Base-by-base conservation (phyloP, 2,888 invertebrate genomes). In the Microctonus hyperodae region DNA sequence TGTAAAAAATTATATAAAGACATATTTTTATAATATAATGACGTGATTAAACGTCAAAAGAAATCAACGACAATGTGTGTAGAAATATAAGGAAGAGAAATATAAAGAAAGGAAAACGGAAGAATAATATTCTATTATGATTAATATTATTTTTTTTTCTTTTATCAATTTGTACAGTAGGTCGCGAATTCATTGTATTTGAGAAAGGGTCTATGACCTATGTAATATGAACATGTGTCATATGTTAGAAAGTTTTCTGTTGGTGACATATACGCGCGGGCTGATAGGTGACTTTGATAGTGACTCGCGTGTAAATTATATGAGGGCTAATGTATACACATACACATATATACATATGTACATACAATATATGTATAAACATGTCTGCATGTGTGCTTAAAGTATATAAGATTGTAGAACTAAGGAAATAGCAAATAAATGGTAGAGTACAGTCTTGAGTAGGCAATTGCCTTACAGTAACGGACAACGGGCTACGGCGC, bases 121-220 rank as follows among this genome's bases (percentile, higher is more conserved):
- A n/a, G n/a, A n/a, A n/a, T n/a, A n/a, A n/a, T n/a, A n/a, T n/a
- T n/a, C n/a, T n/a, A 22, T 35, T 13, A 22, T 23, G 22, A 58
- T 35, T 22, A 7, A 40, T n/a, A 23, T 37, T 58, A 22, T 13
- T 23, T 37, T 37, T 57, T 22, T 40, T 40, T 37, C 4, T 7
- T 25, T 11, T 22, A 16, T 55, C 37, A 37, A 4, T 44, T 44
- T 44, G 5, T 35, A 33, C 56, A 65, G 40, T 61, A 44, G 62
- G 58, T 63, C 62, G 58, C n/a, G 23, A 62, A 57, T 62, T 67
- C 50, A 62, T 57, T 67, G 62, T 44, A 57, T 62, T 58, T 65
- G 37, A 37, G 50, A 5, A 59, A 53, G 58, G 59, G 22, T 56
- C 48, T 53, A 16, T 13, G 55, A 62, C 37, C 28, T 40, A 28